These are phyloP conservation scores for Prunella strophiata DNA, from an alignment of 2,797 vertebrate species.

Conservation along the genomic window DNA sequence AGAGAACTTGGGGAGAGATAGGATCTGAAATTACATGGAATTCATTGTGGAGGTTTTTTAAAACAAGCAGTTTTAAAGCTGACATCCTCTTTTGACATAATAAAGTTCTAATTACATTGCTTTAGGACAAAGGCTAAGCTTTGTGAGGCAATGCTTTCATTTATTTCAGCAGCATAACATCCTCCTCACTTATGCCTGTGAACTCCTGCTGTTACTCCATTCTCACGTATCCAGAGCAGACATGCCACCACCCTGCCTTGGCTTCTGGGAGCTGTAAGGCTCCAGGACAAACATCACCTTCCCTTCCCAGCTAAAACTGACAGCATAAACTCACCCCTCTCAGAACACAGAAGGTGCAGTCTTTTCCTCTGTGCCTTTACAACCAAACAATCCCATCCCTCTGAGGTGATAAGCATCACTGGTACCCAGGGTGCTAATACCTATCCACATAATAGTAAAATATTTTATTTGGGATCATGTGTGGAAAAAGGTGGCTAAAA, in stretches of 20 bases:
- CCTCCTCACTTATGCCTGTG: not conserved
- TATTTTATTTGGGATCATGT: not conserved
- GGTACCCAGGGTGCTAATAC: not conserved
- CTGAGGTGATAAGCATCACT: not conserved
- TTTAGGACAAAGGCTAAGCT: conserved; percentile 39
- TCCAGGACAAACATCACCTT: not conserved
- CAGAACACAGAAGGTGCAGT: not conserved
- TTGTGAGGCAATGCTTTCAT: not conserved
- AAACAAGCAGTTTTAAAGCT: conserved; percentile 33
- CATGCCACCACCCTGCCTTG: not conserved
- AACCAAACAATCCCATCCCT: not conserved
- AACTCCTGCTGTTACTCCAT: not conserved
- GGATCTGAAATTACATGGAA: conserved; percentile 42
- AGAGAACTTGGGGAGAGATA: not conserved
- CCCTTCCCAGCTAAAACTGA: not conserved
- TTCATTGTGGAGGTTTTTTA: conserved; percentile 40
- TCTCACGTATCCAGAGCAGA: conserved; percentile 17
- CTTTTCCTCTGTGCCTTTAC: not conserved
- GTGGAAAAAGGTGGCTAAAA: not conserved
- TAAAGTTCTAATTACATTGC: not conserved
- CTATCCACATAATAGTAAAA: not conserved
- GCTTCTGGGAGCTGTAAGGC: not conserved
- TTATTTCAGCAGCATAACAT: conserved; percentile 37
- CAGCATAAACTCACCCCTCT: not conserved
- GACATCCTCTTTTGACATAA: conserved; percentile 55